phyloP scores from a whole-genome alignment of 2,888 invertebrate genomes.

The Psylliodes chrysocephalus region DNA sequence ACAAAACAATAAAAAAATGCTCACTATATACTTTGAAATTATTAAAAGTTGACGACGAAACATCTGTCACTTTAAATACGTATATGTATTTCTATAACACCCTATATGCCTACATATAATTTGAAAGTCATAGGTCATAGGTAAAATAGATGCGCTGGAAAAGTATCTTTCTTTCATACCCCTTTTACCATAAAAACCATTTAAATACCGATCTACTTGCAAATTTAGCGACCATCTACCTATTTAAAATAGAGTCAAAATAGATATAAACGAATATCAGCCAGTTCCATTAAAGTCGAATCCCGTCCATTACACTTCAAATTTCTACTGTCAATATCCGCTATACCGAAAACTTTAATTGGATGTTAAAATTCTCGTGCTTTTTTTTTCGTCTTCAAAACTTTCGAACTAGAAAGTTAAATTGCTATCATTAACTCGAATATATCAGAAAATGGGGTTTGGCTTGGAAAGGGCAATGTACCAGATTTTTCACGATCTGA shows the following conservation, averaged over 20 bases:
- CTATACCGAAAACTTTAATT: constrained; percentile 21
- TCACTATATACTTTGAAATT: too few species aligned
- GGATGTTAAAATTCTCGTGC: constrained; percentile 26
- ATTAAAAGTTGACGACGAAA: too few species aligned
- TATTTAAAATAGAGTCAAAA: constrained; percentile 8
- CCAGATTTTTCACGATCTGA: neutral
- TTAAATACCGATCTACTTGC: too few species aligned
- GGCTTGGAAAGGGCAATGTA: neutral
- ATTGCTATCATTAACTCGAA: constrained; percentile 21
- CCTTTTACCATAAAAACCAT: too few species aligned
- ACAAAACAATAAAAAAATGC: too few species aligned
- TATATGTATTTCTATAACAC: too few species aligned
- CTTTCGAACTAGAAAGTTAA: constrained; percentile 22
- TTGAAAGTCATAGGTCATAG: too few species aligned
- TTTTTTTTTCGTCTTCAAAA: constrained; percentile 6
- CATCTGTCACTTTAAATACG: too few species aligned
- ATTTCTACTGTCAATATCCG: constrained; percentile 22
- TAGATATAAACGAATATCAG: constrained; percentile 15
- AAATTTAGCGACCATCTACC: neutral
- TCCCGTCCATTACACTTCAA: constrained; percentile 3
- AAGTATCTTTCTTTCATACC: too few species aligned
- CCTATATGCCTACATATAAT: too few species aligned
- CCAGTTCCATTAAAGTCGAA: constrained; percentile 19
- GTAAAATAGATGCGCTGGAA: too few species aligned
- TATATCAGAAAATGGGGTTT: constrained; percentile 1